Evolutionary conservation across 2,797 vertebrate genomes (phyloP).

Genomic region (Eurystomus glaucurus): DNA sequence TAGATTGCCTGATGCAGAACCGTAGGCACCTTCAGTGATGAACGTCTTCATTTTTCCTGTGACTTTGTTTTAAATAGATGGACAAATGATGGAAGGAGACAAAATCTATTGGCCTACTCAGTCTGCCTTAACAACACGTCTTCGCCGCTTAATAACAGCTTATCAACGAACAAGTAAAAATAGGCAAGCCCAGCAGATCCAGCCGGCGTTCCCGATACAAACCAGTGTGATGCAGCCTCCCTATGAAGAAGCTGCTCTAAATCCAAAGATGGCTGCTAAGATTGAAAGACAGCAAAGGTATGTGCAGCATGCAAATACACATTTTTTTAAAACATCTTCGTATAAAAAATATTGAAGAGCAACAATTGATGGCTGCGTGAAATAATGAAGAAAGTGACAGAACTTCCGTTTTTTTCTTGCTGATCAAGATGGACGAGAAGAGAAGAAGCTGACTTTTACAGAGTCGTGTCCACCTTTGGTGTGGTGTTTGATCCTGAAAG

Average conservation of each 20-base stretch:
- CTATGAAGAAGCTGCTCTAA: slow-evolving; percentile 89
- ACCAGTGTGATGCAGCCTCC: slow-evolving; percentile 88
- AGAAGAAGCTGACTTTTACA: slow-evolving; percentile 98
- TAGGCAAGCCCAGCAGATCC: slow-evolving; percentile 93
- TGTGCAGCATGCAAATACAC: not conserved
- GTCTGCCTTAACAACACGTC: slow-evolving; percentile 93
- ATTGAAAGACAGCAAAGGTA: slow-evolving; percentile 98
- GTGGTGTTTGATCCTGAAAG: slow-evolving; percentile 96
- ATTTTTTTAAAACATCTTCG: accelerated
- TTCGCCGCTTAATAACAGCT: slow-evolving; percentile 96
- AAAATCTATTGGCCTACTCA: slow-evolving; percentile 95
- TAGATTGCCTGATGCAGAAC: not conserved
- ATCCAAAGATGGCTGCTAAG: slow-evolving; percentile 97
- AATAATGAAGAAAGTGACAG: not conserved
- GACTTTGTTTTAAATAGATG: slow-evolving; percentile 83
- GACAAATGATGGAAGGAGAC: slow-evolving; percentile 88
- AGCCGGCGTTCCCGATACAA: slow-evolving; percentile 86
- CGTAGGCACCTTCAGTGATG: not conserved
- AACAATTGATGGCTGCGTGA: not conserved
- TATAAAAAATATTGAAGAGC: not conserved
- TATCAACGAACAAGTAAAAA: slow-evolving; percentile 96
- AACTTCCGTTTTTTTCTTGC: not conserved
- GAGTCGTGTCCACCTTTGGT: slow-evolving; percentile 98
- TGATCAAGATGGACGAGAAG: slow-evolving; percentile 93
- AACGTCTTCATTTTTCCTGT: not conserved